Evolutionary conservation across 2,888 invertebrate species (phyloP).

Genomic region (Syrista parreyssii): DNA sequence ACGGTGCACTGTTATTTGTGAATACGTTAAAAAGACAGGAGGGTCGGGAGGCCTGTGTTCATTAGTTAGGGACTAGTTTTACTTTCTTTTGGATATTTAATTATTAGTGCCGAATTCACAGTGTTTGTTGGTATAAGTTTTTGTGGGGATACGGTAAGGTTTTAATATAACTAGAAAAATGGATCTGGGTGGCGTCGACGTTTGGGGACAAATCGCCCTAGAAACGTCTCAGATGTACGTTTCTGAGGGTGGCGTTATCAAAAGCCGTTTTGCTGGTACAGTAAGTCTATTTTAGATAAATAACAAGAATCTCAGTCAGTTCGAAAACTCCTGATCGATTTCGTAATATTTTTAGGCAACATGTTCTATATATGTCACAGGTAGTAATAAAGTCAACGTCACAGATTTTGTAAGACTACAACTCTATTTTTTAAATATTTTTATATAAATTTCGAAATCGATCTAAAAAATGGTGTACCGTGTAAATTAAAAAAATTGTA

Average conservation of each 20-base stretch:
- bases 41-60: background rate
- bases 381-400: background rate
- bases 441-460: constrained; percentile 5
- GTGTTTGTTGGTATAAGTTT: background rate
- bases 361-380: background rate
- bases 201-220: constrained; percentile 90
- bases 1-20: constrained; percentile 19
- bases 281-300: constrained; percentile 68
- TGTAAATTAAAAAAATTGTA: background rate
- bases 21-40: background rate
- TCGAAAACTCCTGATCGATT: background rate
- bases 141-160: background rate
- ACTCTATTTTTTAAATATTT: background rate
- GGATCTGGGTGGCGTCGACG: constrained; percentile 79
- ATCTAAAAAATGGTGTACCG: background rate
- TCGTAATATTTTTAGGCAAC: background rate
- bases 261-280: constrained; percentile 87
- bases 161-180: constrained; percentile 58
- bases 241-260: constrained; percentile 80
- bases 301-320: background rate
- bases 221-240: constrained; percentile 89
- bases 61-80: background rate
- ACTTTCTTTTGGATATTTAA: background rate
- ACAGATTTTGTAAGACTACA: background rate
- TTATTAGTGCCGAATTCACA: background rate